phyloP scores from a whole-genome alignment of 2,888 invertebrate species.

The Brassicogethes aeneus region DNA sequence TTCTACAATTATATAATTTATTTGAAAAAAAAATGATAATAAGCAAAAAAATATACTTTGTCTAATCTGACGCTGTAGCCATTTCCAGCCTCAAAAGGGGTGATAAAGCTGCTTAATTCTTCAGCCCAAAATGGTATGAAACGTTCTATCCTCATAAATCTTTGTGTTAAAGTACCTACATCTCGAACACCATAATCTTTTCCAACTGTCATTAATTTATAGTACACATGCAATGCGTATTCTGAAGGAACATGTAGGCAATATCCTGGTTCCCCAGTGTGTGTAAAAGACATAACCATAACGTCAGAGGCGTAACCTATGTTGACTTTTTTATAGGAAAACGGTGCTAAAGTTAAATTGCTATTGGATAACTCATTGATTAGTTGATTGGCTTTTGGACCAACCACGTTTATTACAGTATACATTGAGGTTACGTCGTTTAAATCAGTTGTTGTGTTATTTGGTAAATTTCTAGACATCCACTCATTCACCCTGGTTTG shows the following conservation, averaged over 20 bases:
- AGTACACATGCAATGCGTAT: constrained; percentile 66
- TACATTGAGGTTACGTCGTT: constrained; percentile 66
- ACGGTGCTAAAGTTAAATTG: constrained; percentile 51
- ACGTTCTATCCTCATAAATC: constrained; percentile 58
- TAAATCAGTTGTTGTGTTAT: constrained; percentile 48
- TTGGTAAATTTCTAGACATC: constrained; percentile 56
- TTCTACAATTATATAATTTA: constrained; percentile 31
- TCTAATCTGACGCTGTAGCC: constrained; percentile 52
- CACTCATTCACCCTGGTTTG: constrained; percentile 64
- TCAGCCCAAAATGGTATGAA: constrained; percentile 67
- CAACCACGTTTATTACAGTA: constrained; percentile 61
- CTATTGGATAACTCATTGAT: constrained; percentile 56
- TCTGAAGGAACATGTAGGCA: constrained; percentile 62
- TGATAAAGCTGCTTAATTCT: constrained; percentile 52
- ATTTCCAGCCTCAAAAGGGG: constrained; percentile 56
- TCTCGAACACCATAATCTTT: constrained; percentile 58
- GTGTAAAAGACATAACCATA: constrained; percentile 61
- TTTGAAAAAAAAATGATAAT: constrained; percentile 24
- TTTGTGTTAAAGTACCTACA: constrained; percentile 57
- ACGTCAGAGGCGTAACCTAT: constrained; percentile 61
- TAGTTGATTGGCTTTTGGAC: constrained; percentile 57
- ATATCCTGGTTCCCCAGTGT: constrained; percentile 63
- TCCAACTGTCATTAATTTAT: constrained; percentile 55
- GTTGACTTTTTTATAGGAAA: constrained; percentile 59
- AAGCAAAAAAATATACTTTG: constrained; percentile 25